These are phyloP conservation scores for Maniola jurtina DNA, from an alignment of 1,140 invertebrate genomes.

Conservation along the genomic window DNA sequence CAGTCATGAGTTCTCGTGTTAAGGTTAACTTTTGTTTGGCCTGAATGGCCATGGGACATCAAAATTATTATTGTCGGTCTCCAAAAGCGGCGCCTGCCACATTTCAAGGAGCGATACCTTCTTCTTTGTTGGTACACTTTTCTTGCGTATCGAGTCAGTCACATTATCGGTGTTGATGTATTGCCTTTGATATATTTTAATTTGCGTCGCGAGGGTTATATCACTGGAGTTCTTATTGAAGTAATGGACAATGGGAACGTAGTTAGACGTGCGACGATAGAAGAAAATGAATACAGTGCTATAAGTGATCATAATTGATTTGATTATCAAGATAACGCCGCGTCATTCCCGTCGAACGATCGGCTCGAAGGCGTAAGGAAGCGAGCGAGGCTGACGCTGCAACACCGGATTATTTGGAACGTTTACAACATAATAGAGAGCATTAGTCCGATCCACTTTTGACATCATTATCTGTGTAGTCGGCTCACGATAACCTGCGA, in stretches of 20 bases:
- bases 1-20: conserved; percentile 46
- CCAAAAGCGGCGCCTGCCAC: conserved; percentile 56
- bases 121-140: conserved; percentile 59
- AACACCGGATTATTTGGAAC: conserved; percentile 56
- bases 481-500: conserved; percentile 73
- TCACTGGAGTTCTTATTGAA: neutral
- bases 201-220: neutral
- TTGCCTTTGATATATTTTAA: conserved; percentile 6
- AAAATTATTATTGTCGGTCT: conserved; percentile 65
- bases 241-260: neutral
- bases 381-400: conserved; percentile 37
- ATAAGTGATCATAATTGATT: conserved; percentile 34
- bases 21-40: conserved; percentile 61
- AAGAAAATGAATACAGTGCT: neutral
- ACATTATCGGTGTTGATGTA: conserved; percentile 5
- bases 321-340: conserved; percentile 40
- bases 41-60: conserved; percentile 50
- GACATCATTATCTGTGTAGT: conserved; percentile 76
- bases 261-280: neutral
- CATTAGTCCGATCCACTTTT: conserved; percentile 77
- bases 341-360: conserved; percentile 25
- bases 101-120: conserved; percentile 65
- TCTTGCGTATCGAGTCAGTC: conserved; percentile 42
- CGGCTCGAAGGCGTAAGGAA: conserved; percentile 27
- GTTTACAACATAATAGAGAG: conserved; percentile 75